These are phyloP conservation scores for Mesodorylaimus sp. DNA, from an alignment of 2,888 invertebrate genomes.

Conservation along the genomic window DNA sequence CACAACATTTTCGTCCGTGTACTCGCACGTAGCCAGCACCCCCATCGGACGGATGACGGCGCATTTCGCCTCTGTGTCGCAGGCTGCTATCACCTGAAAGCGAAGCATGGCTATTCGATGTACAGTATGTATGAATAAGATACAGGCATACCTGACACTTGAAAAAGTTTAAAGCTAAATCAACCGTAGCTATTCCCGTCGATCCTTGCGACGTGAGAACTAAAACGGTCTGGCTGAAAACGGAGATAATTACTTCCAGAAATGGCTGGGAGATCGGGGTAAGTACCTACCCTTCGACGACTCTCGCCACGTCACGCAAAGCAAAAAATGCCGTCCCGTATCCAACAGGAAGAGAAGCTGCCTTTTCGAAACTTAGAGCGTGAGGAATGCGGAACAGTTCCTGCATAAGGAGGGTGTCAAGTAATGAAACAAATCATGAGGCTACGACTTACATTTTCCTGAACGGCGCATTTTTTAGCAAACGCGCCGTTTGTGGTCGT, in stretches of 20 bases:
- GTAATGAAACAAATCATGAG: neutral
- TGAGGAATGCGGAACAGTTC: slow-evolving; percentile 44
- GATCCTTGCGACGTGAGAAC: slow-evolving; percentile 48
- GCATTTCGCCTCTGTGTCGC: slow-evolving; percentile 44
- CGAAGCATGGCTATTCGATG: neutral
- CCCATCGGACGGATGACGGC: slow-evolving; percentile 43
- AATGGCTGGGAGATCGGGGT: too few species aligned
- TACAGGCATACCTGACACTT: slow-evolving; percentile 41
- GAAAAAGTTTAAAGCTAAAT: slow-evolving; percentile 49
- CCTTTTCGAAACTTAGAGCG: slow-evolving; percentile 39
- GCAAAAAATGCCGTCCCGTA: slow-evolving; percentile 49
- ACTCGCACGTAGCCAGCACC: slow-evolving; percentile 46
- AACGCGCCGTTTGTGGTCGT: slow-evolving; percentile 42
- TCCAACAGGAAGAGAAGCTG: slow-evolving; percentile 43
- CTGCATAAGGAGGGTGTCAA: slow-evolving; percentile 28
- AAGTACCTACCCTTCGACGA: slow-evolving; percentile 24
- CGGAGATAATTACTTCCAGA: too few species aligned
- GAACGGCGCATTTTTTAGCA: slow-evolving; percentile 43
- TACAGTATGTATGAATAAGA: neutral
- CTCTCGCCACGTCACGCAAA: slow-evolving; percentile 39
- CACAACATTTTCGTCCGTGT: slow-evolving; percentile 37
- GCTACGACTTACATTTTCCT: slow-evolving; percentile 20
- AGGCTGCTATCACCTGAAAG: slow-evolving; percentile 48
- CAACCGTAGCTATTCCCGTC: slow-evolving; percentile 45
- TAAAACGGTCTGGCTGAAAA: slow-evolving; percentile 41